Conservation (phyloP, 2,888 invertebrate species). For the Polyommatus icarus region DNA sequence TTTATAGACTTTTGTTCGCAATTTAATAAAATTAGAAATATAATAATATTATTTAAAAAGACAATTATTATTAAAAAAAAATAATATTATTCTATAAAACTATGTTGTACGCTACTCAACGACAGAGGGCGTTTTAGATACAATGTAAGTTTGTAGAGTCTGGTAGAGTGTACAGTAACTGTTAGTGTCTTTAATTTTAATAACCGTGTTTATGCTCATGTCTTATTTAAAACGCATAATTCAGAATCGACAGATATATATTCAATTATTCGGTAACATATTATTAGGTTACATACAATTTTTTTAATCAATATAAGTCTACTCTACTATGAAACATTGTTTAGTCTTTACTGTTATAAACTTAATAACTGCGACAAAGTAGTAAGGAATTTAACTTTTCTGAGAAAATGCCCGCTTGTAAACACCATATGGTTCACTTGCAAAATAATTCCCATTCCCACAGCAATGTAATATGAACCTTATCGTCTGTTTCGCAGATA, state of each 20-base stretch:
- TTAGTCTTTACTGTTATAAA: neutral
- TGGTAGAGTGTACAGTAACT: too few species aligned
- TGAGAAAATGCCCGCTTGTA: constrained; percentile 33
- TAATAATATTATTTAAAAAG: too few species aligned
- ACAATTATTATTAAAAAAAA: too few species aligned
- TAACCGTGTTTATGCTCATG: too few species aligned
- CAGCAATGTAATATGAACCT: constrained; percentile 4
- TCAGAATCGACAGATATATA: too few species aligned
- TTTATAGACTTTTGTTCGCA: too few species aligned
- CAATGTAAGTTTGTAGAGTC: neutral
- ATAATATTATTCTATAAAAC: too few species aligned
- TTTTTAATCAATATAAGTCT: neutral
- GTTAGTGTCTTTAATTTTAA: too few species aligned
- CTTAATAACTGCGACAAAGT: neutral
- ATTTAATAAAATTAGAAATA: too few species aligned
- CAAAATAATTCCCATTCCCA: constrained; percentile 37
- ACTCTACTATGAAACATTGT: neutral
- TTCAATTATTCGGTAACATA: too few species aligned
- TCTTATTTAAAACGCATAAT: too few species aligned
- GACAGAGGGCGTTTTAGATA: constrained; percentile 3
- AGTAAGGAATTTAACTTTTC: constrained; percentile 27
- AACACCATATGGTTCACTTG: constrained; percentile 39
- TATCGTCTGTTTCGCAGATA: neutral
- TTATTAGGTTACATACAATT: neutral
- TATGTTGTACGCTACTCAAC: neutral